Conservation (phyloP, 1,140 invertebrate species). For the Colletes gigas region DNA sequence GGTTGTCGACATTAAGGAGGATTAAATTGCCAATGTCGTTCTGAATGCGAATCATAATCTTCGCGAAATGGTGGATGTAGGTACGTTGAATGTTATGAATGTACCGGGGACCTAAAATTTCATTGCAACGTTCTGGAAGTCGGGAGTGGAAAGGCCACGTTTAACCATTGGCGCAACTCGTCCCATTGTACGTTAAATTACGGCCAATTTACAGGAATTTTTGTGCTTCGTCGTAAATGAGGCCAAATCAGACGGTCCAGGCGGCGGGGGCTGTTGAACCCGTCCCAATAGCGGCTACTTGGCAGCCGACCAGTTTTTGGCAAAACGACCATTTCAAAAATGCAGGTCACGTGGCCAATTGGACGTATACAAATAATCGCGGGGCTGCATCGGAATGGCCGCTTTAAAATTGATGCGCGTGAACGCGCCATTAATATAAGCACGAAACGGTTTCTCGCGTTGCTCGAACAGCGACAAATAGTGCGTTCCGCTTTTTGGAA, state of each 20-base stretch:
- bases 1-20: neutral
- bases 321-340: constrained; percentile 64
- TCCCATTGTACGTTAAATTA: constrained; percentile 72
- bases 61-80: neutral
- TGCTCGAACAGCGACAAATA: neutral
- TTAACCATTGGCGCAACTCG: constrained; percentile 49
- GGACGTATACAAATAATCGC: constrained; percentile 60
- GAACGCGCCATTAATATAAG: constrained; percentile 48
- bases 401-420: constrained; percentile 50
- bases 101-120: constrained; percentile 19
- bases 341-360: constrained; percentile 57
- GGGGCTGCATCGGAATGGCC: constrained; percentile 10
- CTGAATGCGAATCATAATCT: constrained; percentile 10
- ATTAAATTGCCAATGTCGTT: constrained; percentile 6
- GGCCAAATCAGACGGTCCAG: constrained; percentile 68
- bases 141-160: constrained; percentile 20
- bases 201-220: constrained; percentile 71
- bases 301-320: constrained; percentile 67
- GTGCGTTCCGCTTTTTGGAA: no score
- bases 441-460: neutral
- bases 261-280: constrained; percentile 67
- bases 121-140: neutral
- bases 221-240: constrained; percentile 69
- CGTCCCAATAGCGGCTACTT: constrained; percentile 63
- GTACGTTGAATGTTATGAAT: neutral